These are phyloP conservation scores for Bungarus multicinctus DNA, from an alignment of 2,113 vertebrate genomes.

Conservation along the genomic window DNA sequence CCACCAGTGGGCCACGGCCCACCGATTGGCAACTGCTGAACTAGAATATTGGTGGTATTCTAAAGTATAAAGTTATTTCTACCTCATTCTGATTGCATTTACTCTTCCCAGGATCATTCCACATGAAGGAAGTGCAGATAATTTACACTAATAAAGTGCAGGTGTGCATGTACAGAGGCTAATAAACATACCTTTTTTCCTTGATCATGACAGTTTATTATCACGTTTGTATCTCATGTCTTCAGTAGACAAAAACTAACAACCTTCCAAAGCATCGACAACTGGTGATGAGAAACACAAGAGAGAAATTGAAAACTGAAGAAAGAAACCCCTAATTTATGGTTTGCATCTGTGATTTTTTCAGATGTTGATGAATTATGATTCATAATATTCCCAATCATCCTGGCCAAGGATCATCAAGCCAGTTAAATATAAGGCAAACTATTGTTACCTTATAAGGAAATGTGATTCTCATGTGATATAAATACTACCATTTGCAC, in stretches of 20 bases:
- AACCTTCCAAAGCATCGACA: neutral
- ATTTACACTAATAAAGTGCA: neutral
- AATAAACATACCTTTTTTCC: neutral
- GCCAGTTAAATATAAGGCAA: neutral
- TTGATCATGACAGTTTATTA: neutral
- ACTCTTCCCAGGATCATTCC: neutral
- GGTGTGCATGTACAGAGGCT: neutral
- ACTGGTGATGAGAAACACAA: neutral
- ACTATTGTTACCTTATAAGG: neutral
- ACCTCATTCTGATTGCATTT: neutral
- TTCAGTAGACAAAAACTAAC: neutral
- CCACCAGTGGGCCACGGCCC: too few species aligned
- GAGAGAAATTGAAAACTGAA: neutral
- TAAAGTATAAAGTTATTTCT: neutral
- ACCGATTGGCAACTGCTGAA: too few species aligned
- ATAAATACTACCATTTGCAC: neutral
- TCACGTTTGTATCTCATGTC: neutral
- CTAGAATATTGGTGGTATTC: neutral
- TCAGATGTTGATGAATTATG: neutral
- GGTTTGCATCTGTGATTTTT: neutral
- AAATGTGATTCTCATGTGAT: neutral
- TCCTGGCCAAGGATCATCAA: neutral
- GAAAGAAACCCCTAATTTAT: neutral
- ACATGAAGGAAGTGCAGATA: neutral
- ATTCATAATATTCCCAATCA: neutral